Evolutionary conservation across 2,888 invertebrate genomes (phyloP), one percentile per base, ranked within the genome.

Genomic region (Xestia xanthographa): DNA sequence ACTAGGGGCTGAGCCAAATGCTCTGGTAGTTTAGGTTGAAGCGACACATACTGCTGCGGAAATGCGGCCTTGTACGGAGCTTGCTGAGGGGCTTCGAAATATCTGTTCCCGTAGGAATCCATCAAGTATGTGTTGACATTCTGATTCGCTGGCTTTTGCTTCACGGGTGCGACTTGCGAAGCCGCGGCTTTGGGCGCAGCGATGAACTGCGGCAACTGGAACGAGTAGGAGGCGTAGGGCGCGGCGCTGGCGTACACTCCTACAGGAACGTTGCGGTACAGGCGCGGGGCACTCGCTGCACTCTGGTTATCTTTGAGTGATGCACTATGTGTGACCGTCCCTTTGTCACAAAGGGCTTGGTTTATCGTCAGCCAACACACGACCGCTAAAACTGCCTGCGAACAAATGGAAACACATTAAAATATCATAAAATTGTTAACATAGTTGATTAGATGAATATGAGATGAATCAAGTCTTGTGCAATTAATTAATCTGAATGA

Each of bases 101-200:
- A 96, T 83, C 90, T 92, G 72, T 96, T 95, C 41, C 96, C 96
- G 80, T 96, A 96, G 1, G 96, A 96, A 84, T 96, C 96, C 85
- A 92, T 95, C 78, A 96, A 88, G 80, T 91, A 93, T 38, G 92
- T 92, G 74, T 93, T 93, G 34, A 91, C 87, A 65, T 92, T 94
- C 66, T 93, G 93, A 38, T 92, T 87, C 58, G 90, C 83, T 65
- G 86, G 89, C 75, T 93, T 91, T 81, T 93, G 92, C 71, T 93
- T 94, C 66, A 95, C 92, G 4, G 95, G 94, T 22, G 93, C 83
- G 60, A 91, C 62, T 66, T 92, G 92, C 11, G 92, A 92, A 11
- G 91, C 91, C 4, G 93, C 87, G 3, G 90, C 58, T 67, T 92
- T 92, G 8, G 94, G 93, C 20, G 92, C 91, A 4, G 89, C 68